A percentile compares a stretch with the other conserved stretches of the same genome.
These are phyloP conservation scores for Anneissia japonica DNA, from an alignment of 35 echinoderm and acorn worm species.

Conservation along the genomic window DNA sequence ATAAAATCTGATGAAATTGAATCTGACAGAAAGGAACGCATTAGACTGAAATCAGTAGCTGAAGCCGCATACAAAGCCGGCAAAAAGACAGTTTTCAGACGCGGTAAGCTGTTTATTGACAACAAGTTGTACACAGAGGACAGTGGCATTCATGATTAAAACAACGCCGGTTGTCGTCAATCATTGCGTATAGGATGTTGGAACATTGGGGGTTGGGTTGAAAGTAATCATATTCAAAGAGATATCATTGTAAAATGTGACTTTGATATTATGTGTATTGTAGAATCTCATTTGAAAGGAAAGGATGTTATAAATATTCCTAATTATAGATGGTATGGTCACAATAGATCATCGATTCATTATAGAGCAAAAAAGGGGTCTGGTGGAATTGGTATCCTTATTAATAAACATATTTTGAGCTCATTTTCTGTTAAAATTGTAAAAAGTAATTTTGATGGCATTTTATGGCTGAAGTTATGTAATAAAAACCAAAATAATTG, in stretches of 20 bases:
- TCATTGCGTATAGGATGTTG: too few relatives aligned
- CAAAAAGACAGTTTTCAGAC: background rate
- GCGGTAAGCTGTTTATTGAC: too few relatives aligned
- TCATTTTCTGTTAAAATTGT: background rate
- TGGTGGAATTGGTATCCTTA: background rate
- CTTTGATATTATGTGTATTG: too few relatives aligned
- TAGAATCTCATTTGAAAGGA: too few relatives aligned
- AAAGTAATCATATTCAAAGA: too few relatives aligned
- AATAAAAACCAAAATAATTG: too few relatives aligned
- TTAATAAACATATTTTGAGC: background rate
- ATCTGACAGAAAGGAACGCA: background rate
- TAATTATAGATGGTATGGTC: too few relatives aligned
- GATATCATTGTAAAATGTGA: too few relatives aligned
- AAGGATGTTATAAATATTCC: too few relatives aligned
- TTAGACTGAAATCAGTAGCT: background rate
- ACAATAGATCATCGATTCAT: too few relatives aligned
- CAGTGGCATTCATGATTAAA: background rate
- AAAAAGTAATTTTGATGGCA: background rate
- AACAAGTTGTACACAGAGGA: background rate
- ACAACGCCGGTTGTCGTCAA: background rate
- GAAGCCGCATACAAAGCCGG: conserved; percentile 1
- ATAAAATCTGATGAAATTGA: background rate
- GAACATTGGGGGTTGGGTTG: too few relatives aligned
- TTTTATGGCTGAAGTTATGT: too few relatives aligned
- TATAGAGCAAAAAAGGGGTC: background rate